phyloP scores from a whole-genome alignment of 2,797 vertebrate genomes.

The Bovichtus variegatus region DNA sequence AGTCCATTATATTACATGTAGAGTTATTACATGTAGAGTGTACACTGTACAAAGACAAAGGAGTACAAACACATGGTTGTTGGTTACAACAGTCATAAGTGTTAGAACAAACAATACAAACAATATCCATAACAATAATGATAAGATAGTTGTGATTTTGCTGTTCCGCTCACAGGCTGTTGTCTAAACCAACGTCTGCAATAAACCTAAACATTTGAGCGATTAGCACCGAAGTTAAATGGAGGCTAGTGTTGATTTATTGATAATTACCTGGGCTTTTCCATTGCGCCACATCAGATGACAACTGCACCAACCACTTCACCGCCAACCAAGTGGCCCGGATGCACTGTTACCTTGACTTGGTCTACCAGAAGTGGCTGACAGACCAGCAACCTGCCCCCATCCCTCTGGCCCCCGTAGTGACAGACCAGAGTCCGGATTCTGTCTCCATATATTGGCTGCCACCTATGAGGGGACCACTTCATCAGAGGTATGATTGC shows the following conservation, averaged over 20 bases:
- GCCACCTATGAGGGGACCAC: constrained; percentile 89
- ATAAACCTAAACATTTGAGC: background rate
- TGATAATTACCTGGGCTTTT: background rate
- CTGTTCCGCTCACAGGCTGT: background rate
- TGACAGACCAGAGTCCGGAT: constrained; percentile 86
- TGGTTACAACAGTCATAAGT: background rate
- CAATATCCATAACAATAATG: background rate
- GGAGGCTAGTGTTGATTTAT: background rate
- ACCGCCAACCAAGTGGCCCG: constrained; percentile 97
- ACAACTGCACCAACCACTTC: constrained; percentile 96
- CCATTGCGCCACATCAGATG: constrained; percentile 83
- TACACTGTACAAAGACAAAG: background rate
- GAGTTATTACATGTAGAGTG: background rate
- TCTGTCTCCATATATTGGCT: constrained; percentile 94
- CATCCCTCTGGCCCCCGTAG: constrained; percentile 90
- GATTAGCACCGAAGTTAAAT: background rate
- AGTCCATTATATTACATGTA: too few relatives aligned
- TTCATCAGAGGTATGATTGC: constrained; percentile 90
- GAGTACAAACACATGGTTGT: background rate
- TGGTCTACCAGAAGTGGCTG: constrained; percentile 95
- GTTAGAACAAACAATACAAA: background rate
- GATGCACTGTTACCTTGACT: constrained; percentile 97
- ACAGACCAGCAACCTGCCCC: constrained; percentile 85
- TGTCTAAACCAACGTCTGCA: background rate
- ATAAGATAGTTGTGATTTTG: background rate